Evolutionary conservation across 2,888 invertebrate species (phyloP), one percentile per base, ranked within the genome.

Genomic region (Crocallis elinguaria): DNA sequence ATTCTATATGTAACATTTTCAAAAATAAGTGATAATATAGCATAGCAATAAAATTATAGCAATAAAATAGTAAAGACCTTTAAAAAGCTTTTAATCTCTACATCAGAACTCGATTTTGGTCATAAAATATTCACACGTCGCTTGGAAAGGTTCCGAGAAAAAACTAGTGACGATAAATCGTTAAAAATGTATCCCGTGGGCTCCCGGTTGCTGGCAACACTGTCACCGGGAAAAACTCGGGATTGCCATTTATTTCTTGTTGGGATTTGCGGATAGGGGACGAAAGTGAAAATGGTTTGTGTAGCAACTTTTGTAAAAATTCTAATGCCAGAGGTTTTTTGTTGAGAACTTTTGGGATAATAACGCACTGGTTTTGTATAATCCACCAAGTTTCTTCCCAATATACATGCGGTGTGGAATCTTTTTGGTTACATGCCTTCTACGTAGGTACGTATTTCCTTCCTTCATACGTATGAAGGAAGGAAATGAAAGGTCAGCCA

Each of bases 11-110:
- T 19, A 19, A 6, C 19, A 4, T 3, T 19, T 25, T 8, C 8
- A 9, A 25, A 25, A 25, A 25, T 25, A 25, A 25, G 25, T 25
- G 25, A n/a, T n/a, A n/a, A n/a, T 27, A 27, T 27, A 14, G 12
- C 2, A n/a, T 30, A 12, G 8, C 11, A 39, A n/a, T n/a, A 46
- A 32, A 54, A 48, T 52, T 39, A 44, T 17, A 30, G 55, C 53
- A 51, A 50, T 0, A 1, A 39, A 29, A 29, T 27, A 12, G 30
- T 41, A 30, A 39, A 39, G 11, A 21, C 13, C 32, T 27, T 9
- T 30, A 30, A 64, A 59, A 60, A 43, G 53, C 62, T 63, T 63
- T 68, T 66, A 63, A 64, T 60, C 55, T 53, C 13, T 27, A 62
- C 57, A 61, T 58, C 55, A 58, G 38, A 52, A 57, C 53, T 49